Conservation (phyloP, 2,113 vertebrate species). For the Felis chaus region DNA sequence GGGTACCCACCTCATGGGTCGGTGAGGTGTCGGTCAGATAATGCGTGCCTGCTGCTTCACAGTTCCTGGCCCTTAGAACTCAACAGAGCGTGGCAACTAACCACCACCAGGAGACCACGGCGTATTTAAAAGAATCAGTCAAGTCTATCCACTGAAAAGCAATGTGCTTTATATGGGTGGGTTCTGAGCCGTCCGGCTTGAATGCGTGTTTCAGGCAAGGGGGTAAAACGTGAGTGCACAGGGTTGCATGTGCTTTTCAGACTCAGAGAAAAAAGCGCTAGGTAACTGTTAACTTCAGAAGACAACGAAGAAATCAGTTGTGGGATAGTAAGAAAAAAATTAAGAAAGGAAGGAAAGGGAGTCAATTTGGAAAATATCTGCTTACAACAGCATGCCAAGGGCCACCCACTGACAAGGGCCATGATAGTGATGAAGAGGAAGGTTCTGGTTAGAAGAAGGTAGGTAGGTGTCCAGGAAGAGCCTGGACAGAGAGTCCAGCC, state of each 20-base stretch:
- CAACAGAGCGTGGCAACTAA: neutral
- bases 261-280: neutral
- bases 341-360: neutral
- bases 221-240: neutral
- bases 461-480: neutral
- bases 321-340: neutral
- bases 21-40: neutral
- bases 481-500: neutral
- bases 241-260: neutral
- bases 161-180: fast-evolving
- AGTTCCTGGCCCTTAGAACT: neutral
- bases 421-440: neutral
- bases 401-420: neutral
- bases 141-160: neutral
- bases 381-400: neutral
- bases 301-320: neutral
- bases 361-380: neutral
- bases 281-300: neutral
- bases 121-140: neutral
- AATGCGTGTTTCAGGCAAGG: neutral
- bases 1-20: neutral
- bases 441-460: neutral
- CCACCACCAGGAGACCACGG: neutral
- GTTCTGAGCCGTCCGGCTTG: neutral
- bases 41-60: neutral